These are phyloP conservation scores for Drosophila seguyi DNA, from an alignment of 1,140 invertebrate species.

Conservation along the genomic window DNA sequence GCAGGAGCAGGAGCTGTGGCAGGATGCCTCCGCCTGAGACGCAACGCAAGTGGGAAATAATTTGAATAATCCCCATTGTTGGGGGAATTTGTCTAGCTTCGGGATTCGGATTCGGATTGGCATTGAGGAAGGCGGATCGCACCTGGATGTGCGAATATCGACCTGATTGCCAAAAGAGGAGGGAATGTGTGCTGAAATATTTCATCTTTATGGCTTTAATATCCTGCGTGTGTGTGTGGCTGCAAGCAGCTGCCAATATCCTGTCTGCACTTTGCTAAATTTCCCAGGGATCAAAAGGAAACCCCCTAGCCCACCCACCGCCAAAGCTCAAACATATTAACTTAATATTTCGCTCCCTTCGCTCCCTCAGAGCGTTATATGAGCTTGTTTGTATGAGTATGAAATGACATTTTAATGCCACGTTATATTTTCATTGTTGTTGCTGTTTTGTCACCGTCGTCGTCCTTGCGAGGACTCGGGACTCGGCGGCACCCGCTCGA, in stretches of 20 bases:
- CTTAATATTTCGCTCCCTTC: constrained; percentile 47
- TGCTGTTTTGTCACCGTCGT: constrained; percentile 53
- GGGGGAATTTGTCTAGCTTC: constrained; percentile 51
- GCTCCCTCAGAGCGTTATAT: constrained; percentile 26
- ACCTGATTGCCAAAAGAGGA: constrained; percentile 11
- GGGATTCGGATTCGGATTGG: constrained; percentile 19
- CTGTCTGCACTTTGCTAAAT: constrained; percentile 61
- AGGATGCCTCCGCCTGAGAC: not conserved
- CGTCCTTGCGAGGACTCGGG: not conserved
- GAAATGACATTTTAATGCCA: constrained; percentile 78
- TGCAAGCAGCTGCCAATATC: constrained; percentile 57
- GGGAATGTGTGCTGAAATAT: constrained; percentile 27
- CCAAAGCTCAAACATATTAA: constrained; percentile 55
- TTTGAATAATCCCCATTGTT: constrained; percentile 53
- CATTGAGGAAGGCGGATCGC: constrained; percentile 8
- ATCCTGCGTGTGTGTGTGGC: constrained; percentile 43
- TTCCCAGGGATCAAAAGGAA: constrained; percentile 47
- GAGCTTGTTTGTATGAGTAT: constrained; percentile 65
- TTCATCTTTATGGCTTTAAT: constrained; percentile 66
- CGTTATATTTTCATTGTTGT: constrained; percentile 78
- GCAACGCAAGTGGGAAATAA: constrained; percentile 37
- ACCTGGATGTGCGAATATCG: constrained; percentile 26
- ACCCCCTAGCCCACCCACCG: not conserved
- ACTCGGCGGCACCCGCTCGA: constrained; percentile 1
- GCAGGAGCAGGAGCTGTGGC: too few relatives aligned